Base-by-base conservation (phyloP, 2,888 invertebrate species). In the Tenthredo amoena region DNA sequence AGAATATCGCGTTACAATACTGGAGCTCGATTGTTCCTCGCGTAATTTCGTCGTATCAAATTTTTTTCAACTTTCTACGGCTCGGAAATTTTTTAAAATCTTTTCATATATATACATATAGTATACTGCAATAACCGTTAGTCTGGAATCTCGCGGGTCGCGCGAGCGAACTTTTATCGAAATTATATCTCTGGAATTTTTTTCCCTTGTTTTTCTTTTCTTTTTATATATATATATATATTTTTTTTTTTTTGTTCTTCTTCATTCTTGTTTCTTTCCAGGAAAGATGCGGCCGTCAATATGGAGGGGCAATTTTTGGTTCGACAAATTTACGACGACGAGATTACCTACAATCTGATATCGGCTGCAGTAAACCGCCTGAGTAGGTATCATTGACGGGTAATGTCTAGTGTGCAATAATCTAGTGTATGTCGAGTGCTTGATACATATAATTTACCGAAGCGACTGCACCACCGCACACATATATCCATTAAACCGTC, bases 231-330 rank as follows among this genome's bases (percentile, higher is more conserved):
- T n/a, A n/a, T n/a, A n/a, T n/a, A n/a, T n/a, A n/a, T n/a, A n/a
- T n/a, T n/a, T n/a, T 47, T 55, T n/a, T 15, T 47, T 26, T 31
- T 87, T 86, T 82, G 26, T 26, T 26, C 26, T 26, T 26, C 26
- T 26, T 26, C 26, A 26, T 26, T 26, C 26, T 85, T 88, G 71
- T 88, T 71, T 88, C 87, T 87, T 94, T 95, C 40, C 93, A 99
- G 99, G 93, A 97, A 97, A 95, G 98, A 98, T 93, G 99, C 99
- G 0, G 97, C 98, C 86, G 97, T 99, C 84, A 96, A 96, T 86
- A 98, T 99, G 98, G 99, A 99, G 91, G 99, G 99, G 1, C 98
- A 98, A 89, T 99, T 99, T 94, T 94, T 99, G 88, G 98, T 99
- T 18, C 95, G 99, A 15, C 98, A 98, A 94, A 98, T 99, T 90